Evolutionary conservation across 2,797 vertebrate species (phyloP).

Genomic region (Chloroceryle inda): DNA sequence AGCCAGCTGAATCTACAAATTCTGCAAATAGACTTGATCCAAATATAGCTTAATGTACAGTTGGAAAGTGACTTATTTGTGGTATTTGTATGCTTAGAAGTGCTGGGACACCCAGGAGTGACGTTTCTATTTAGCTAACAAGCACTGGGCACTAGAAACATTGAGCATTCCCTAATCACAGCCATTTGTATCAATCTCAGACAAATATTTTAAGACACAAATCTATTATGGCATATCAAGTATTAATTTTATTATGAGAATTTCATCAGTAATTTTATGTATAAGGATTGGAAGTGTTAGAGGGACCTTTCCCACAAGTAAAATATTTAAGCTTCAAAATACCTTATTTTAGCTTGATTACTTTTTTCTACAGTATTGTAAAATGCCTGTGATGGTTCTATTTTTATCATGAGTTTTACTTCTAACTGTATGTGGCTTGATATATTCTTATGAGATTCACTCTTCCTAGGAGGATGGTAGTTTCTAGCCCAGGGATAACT

Average conservation of each 20-base stretch:
- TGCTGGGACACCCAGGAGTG: neutral
- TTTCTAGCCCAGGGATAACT: neutral
- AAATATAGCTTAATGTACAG: neutral
- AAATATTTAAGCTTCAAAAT: neutral
- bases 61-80: neutral
- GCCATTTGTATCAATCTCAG: neutral
- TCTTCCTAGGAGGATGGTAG: neutral
- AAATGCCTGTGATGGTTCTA: neutral
- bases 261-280: neutral
- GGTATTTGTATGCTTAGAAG: neutral
- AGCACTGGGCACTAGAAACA: neutral
- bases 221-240: neutral
- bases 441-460: neutral
- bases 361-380: neutral
- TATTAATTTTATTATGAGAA: slow-evolving; percentile 18
- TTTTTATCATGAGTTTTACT: neutral
- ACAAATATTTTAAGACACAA: neutral
- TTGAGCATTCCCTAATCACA: neutral
- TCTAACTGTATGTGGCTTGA: neutral
- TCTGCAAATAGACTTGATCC: neutral
- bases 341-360: neutral
- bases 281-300: neutral
- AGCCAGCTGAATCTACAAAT: neutral
- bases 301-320: neutral
- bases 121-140: neutral